Base-by-base conservation (phyloP, 2,797 vertebrate genomes). In the Gadopsis marmoratus region DNA sequence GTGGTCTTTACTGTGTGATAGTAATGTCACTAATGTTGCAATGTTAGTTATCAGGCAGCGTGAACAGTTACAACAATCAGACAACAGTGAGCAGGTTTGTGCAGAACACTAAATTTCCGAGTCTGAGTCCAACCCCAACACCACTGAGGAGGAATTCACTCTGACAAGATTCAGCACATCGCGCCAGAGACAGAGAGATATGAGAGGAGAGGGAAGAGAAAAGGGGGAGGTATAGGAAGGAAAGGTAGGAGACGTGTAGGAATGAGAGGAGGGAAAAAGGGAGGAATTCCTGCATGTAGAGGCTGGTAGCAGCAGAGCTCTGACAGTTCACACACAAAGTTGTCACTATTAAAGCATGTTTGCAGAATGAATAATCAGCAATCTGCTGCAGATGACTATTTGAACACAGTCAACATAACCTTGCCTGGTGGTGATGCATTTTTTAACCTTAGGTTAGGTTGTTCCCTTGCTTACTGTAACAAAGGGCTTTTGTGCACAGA, bases 111-210 rank as follows among this genome's bases (percentile, higher is more conserved):
- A 19, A 17, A 16, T 7, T 7, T 19, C 7, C 47, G 9, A 19
- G 47, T 21, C 47, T 19, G 19, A 48, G 8, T 21, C 47, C 3
- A 48, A 48, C 19, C 47, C 47, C 47, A 48, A 17, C 17, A 8
- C 66, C 41, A 50, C 71, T 35, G 35, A 8, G 16, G n/a, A 78
- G 81, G 89, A 89, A 92, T 88, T 84, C 10, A 63, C 58, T 51
- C 29, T 12, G 78, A 88, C 91, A 90, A 92, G 92, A 92, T 81
- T 78, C 78, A 84, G 81, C 89, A 91, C 72, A 91, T 92, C 78
- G 43, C 31, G 50, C 4, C 41, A 77, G 67, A 78, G 16, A 60
- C 5, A 23, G 29, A 50, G 23, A 64, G 73, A 41, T n/a, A 35
- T 11, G 60, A 62, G 31, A 45, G 10, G 16, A 56, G 13, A 59